Base-by-base conservation (phyloP, 2,888 invertebrate species). In the Trissolcus brochymenae region DNA sequence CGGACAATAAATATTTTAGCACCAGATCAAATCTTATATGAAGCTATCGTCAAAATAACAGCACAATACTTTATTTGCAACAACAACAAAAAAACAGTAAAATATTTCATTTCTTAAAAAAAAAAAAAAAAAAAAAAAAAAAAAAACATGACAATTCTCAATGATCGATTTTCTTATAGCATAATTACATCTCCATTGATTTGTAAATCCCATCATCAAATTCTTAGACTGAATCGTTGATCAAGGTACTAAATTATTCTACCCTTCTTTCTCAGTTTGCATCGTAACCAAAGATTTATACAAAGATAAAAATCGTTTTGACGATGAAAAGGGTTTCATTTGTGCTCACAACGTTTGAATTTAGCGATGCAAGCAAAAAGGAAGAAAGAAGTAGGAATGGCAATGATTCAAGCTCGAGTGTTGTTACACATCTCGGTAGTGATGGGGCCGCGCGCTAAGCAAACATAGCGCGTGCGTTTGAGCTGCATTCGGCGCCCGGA, bases 401-500 rank as follows among this genome's bases (percentile, higher is more conserved):
- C 54, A 67, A 53, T 53, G 70, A 70, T 72, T 72, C 59, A 72
- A 41, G 49, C 72, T 65, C 60, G 51, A 65, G 59, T 59, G 55
- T 72, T 53, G 50, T 65, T 55, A 65, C 40, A 21, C 17, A 40
- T 11, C 17, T 60, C 25, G 25, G 25, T n/a, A n/a, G n/a, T 25
- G 25, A 25, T 25, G 60, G 68, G 57, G 56, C 51, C 53, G 41
- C 51, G 25, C 43, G 16, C 9, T 61, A 19, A 6, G 53, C 13
- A 61, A 72, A 65, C 65, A 56, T 25, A 17, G 21, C 70, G 21
- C 21, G 46, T 46, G 16, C 46, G 29, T 55, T 61, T 56, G 62
- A 49, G 35, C 50, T 51, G 57, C 71, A 25, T 61, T 55, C 7
- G 56, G 64, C 35, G 29, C 25, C 17, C 11, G 25, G 13, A 70